phyloP scores from a whole-genome alignment of 92 coral and sea anemone genomes.

The Desmophyllum pertusum region DNA sequence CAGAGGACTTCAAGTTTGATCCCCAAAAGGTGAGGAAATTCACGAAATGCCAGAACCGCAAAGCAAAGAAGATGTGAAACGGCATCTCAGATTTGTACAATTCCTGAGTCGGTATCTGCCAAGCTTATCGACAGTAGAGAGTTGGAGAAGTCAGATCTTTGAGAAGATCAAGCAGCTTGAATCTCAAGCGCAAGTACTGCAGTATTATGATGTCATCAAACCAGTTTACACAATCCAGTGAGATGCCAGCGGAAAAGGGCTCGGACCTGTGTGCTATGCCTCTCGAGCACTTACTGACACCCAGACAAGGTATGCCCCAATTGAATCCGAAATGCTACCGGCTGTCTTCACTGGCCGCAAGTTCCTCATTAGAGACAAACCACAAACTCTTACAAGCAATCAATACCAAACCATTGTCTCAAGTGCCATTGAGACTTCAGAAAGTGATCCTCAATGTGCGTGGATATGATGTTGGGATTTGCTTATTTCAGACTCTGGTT shows the following conservation, averaged over 20 bases:
- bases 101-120: constrained; percentile 40
- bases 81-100: constrained; percentile 19
- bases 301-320: constrained; percentile 28
- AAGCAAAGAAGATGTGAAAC: constrained; percentile 15
- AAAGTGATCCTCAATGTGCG: constrained; percentile 33
- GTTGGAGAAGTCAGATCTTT: constrained; percentile 22
- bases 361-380: constrained; percentile 25
- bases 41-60: constrained; percentile 24
- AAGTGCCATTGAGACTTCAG: constrained; percentile 40
- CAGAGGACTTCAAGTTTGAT: constrained; percentile 37
- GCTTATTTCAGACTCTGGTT: no score
- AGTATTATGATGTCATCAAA: constrained; percentile 14
- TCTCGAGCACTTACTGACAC: constrained; percentile 33
- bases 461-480: constrained; percentile 35
- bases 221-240: neutral
- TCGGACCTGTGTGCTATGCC: constrained; percentile 44
- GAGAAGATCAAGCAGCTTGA: constrained; percentile 20
- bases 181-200: constrained; percentile 42
- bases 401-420: constrained; percentile 24
- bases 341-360: neutral
- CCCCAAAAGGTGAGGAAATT: constrained; percentile 12
- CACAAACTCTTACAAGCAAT: constrained; percentile 41
- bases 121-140: constrained; percentile 19
- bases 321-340: constrained; percentile 21
- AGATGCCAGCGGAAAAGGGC: constrained; percentile 41